A percentile compares a stretch with the other conserved stretches of the same genome.
Conservation (phyloP, 2,888 invertebrate genomes). For the Heliconius ismenius region DNA sequence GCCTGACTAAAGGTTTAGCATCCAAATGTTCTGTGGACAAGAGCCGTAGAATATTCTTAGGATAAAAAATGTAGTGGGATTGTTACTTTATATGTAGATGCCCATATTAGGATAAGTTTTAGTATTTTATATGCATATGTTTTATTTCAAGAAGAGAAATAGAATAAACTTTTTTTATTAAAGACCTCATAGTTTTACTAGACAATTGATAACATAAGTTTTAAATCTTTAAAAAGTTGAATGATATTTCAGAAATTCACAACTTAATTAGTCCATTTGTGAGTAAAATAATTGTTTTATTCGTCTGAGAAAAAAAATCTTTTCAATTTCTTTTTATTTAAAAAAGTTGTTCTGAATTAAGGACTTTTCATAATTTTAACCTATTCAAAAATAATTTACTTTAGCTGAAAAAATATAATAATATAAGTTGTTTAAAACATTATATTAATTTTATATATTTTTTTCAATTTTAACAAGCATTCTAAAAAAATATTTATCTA, state of each 20-base stretch:
- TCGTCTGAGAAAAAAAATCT: background rate
- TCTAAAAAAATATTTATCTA: no score
- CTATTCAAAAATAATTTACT: background rate
- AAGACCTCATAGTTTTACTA: background rate
- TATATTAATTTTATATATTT: no score
- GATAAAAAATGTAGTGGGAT: no score
- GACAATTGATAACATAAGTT: background rate
- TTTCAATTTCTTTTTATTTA: background rate
- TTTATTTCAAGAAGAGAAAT: no score
- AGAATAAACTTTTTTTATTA: no score
- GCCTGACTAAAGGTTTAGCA: no score
- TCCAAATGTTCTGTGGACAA: no score
- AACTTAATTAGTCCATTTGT: background rate
- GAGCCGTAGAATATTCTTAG: no score
- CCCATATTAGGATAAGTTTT: no score
- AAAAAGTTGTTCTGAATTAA: background rate
- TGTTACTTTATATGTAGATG: no score
- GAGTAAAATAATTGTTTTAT: constrained; percentile 1
- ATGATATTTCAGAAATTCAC: background rate
- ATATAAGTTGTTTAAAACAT: background rate
- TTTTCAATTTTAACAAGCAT: no score
- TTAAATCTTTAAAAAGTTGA: background rate
- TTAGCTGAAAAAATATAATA: background rate
- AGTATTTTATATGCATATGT: no score
- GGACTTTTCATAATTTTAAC: background rate